A percentile compares a stretch with the other conserved stretches of the same genome.
Conservation (phyloP, 2,797 vertebrate genomes). For the Discoglossus pictus region DNA sequence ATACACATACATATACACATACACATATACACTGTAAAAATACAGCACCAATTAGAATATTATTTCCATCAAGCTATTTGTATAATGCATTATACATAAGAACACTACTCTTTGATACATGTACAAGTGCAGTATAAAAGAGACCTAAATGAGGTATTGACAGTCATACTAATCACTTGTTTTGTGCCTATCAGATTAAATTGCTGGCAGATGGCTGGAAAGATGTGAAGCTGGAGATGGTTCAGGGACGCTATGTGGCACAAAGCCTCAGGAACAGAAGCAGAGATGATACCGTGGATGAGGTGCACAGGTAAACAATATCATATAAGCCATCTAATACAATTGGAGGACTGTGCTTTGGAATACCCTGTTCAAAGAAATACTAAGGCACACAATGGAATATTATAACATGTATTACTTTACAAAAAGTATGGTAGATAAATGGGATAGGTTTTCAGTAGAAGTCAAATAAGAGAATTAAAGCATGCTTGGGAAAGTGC, state of each 20-base stretch:
- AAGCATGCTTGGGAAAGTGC: too few species aligned
- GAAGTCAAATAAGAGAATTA: too few species aligned
- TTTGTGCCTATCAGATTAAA: conserved; percentile 62
- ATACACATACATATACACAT: too few species aligned
- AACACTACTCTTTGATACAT: conserved; percentile 24
- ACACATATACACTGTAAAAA: too few species aligned
- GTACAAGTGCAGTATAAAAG: conserved; percentile 30
- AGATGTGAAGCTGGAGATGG: conserved; percentile 78
- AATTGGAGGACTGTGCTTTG: too few species aligned
- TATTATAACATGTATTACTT: too few species aligned
- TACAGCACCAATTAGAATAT: too few species aligned
- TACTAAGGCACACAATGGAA: too few species aligned
- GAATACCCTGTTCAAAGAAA: too few species aligned
- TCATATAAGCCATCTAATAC: not conserved
- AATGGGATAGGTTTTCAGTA: too few species aligned
- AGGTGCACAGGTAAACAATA: conserved; percentile 71
- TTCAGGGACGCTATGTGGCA: conserved; percentile 80
- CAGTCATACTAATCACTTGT: conserved; percentile 44
- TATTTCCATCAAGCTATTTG: conserved; percentile 15
- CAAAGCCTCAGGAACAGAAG: conserved; percentile 75
- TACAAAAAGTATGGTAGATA: too few species aligned
- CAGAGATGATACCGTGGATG: conserved; percentile 71
- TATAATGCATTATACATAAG: conserved; percentile 32
- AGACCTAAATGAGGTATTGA: conserved; percentile 32
- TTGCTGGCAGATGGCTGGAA: conserved; percentile 80